Conservation (phyloP, 30 jellyfish, hydroid and myxozoan species). For the Clytia hemisphaerica region DNA sequence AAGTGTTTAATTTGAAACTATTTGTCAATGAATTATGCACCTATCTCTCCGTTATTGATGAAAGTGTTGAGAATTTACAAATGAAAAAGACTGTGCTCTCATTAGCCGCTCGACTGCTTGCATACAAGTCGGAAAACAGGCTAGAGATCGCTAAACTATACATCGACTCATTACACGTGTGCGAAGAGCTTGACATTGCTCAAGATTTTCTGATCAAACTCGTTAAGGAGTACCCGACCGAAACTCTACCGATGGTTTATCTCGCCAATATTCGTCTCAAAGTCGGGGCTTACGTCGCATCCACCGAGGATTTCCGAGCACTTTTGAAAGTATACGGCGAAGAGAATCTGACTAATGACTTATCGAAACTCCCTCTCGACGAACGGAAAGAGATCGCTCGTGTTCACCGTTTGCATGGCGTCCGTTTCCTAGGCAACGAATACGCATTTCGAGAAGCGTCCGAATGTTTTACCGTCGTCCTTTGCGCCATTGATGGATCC, state of each 20-base stretch:
- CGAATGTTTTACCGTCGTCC: conserved; percentile 66
- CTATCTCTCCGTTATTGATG: no score
- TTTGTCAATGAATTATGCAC: no score
- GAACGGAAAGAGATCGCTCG: conserved; percentile 82
- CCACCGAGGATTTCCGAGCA: conserved; percentile 69
- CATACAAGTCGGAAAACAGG: neutral
- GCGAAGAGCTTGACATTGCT: conserved; percentile 46
- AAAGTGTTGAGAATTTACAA: no score
- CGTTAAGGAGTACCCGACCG: conserved; percentile 47
- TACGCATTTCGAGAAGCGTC: conserved; percentile 54
- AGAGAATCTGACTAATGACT: conserved; percentile 32
- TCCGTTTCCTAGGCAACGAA: conserved; percentile 38
- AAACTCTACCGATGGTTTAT: conserved; percentile 64
- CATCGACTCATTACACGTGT: neutral
- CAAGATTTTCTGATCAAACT: conserved; percentile 51
- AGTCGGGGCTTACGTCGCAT: conserved; percentile 84
- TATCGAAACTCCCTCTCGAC: conserved; percentile 25
- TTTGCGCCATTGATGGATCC: conserved; percentile 52
- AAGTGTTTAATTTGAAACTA: no score
- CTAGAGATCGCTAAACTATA: neutral
- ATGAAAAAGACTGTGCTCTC: no score
- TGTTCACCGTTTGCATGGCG: conserved; percentile 77
- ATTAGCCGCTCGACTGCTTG: neutral
- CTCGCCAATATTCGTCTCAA: conserved; percentile 70
- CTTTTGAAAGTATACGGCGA: conserved; percentile 44